Evolutionary conservation across 2,797 vertebrate genomes (phyloP).

Genomic region (Acrossocheilus fasciatus): DNA sequence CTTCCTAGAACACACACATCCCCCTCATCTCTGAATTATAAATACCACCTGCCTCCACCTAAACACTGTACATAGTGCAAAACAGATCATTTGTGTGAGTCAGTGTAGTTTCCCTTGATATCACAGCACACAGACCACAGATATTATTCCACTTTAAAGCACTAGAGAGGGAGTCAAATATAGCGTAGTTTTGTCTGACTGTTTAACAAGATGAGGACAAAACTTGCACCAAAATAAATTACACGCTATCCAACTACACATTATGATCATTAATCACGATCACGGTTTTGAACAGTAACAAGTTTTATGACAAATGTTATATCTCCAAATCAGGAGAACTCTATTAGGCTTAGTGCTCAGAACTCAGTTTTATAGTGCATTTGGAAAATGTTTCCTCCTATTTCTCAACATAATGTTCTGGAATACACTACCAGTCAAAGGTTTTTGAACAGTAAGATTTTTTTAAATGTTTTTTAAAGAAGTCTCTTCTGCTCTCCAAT

Average conservation of each 20-base stretch:
- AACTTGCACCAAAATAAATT: background rate
- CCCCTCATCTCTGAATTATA: background rate
- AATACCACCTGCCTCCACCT: background rate
- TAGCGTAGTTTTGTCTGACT: background rate
- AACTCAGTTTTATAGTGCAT: background rate
- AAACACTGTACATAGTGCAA: background rate
- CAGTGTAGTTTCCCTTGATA: background rate
- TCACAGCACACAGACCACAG: background rate
- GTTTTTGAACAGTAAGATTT: too few relatives aligned
- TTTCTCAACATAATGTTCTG: background rate
- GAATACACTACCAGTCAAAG: background rate
- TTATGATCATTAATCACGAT: background rate
- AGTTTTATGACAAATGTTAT: background rate
- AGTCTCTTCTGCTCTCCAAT: too few relatives aligned
- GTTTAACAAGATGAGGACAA: background rate
- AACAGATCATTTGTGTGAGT: background rate
- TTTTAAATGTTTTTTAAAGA: too few relatives aligned
- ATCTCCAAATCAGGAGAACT: background rate
- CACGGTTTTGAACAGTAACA: background rate
- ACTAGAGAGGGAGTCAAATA: background rate
- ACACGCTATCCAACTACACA: background rate
- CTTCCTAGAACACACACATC: background rate
- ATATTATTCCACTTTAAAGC: background rate
- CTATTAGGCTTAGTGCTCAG: background rate
- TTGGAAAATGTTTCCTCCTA: too few relatives aligned